Evolutionary conservation across 2,113 vertebrate genomes (phyloP).

Genomic region (Arizona elegans): DNA sequence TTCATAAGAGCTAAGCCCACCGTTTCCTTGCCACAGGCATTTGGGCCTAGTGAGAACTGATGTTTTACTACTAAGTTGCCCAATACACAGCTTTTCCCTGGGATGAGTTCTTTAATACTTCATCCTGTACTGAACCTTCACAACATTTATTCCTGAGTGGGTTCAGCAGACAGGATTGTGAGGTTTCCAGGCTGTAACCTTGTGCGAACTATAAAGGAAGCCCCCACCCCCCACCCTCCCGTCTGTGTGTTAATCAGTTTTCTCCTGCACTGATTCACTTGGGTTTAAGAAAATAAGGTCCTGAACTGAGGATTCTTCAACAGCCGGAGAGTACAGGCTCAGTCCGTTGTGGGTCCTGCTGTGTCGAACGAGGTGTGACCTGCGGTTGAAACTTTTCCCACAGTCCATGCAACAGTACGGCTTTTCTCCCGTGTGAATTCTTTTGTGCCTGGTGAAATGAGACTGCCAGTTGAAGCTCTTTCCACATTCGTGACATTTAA

Average conservation of each 20-base stretch:
- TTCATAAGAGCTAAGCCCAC: not conserved
- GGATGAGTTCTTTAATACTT: not conserved
- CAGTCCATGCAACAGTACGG: not conserved
- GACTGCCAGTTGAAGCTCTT: slow-evolving; percentile 16
- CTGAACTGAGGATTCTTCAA: not conserved
- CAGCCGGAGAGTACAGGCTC: not conserved
- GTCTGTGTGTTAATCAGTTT: not conserved
- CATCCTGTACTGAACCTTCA: not conserved
- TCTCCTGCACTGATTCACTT: not conserved
- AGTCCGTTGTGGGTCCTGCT: not conserved
- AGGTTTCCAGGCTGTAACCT: not conserved
- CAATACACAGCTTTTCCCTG: too few species aligned
- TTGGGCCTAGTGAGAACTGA: not conserved
- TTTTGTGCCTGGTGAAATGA: slow-evolving; percentile 4
- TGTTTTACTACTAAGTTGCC: not conserved
- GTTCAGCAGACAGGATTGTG: not conserved
- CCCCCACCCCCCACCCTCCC: too few species aligned
- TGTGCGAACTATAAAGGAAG: not conserved
- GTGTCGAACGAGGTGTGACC: not conserved
- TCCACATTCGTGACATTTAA: slow-evolving; percentile 2
- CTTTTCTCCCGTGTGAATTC: slow-evolving; percentile 21
- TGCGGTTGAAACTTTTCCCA: slow-evolving; percentile 25
- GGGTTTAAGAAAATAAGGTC: not conserved
- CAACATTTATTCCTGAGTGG: not conserved
- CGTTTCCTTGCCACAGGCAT: not conserved